These are phyloP conservation scores for Sula dactylatra DNA, from an alignment of 2,113 vertebrate genomes.

Conservation along the genomic window DNA sequence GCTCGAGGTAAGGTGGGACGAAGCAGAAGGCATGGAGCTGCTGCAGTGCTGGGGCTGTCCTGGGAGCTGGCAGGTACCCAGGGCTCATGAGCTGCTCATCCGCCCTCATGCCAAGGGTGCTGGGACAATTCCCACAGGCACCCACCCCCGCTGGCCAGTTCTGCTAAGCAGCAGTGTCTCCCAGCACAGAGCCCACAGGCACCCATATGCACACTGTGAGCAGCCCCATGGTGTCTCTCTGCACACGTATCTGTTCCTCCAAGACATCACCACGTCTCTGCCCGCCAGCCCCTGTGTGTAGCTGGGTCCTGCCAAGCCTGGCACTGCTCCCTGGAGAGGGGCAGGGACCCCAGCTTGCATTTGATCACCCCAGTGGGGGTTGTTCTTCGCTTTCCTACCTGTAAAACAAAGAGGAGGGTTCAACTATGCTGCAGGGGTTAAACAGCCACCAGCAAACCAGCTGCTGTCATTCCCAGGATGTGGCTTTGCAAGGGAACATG, in stretches of 20 bases:
- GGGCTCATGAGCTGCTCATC: background rate
- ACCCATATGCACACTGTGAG: background rate
- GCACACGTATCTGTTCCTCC: fast-evolving
- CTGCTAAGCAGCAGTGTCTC: background rate
- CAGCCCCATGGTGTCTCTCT: fast-evolving
- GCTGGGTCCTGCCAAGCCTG: background rate
- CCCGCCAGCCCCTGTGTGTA: fast-evolving
- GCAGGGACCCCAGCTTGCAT: background rate
- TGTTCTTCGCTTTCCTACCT: background rate
- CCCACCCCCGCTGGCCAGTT: too few relatives aligned
- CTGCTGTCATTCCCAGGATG: background rate
- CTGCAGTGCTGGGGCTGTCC: fast-evolving
- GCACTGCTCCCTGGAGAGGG: background rate
- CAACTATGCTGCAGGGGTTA: background rate
- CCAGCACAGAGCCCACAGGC: background rate
- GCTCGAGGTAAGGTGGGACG: fast-evolving
- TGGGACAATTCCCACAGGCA: too few relatives aligned
- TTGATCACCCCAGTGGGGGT: fast-evolving
- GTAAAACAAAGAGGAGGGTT: background rate
- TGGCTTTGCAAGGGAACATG: background rate
- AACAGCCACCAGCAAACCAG: background rate
- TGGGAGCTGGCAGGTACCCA: background rate
- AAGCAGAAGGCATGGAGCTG: background rate
- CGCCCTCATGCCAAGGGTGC: fast-evolving
- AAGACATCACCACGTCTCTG: background rate